Base-by-base conservation (phyloP, 2,113 vertebrate species). In the Hemicordylus capensis region DNA sequence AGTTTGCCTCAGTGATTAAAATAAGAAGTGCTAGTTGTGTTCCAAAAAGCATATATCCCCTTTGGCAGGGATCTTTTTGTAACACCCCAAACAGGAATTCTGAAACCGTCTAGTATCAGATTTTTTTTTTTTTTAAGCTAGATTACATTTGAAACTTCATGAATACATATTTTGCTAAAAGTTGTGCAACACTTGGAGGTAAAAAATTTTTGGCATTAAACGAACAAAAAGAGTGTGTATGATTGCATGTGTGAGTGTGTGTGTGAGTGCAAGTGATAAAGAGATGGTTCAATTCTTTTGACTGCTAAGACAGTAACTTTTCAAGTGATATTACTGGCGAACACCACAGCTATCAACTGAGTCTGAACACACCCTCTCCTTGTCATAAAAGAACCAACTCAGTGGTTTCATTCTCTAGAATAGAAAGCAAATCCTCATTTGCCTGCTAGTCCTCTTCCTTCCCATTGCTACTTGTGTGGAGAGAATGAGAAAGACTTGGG, bases 1-100 rank as follows among this genome's bases (percentile, higher is more conserved):
- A 90, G 73, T 93, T 92, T 92, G 90, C 84, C 89, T 93, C 90
- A 58, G 73, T 70, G 73, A 88, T 91, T 93, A 94, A 89, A 93
- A 92, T 91, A 90, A 94, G 92, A 94, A 88, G 87, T 88, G 74
- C 34, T 78, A 74, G 72, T 81, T 81, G 51, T 87, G 73, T 86
- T 87, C 90, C 91, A 73, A 89, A 93, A 94, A 91, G 85, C 79
- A 91, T 56, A 94, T 86, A 83, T 87, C 81, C 83, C 92, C 79
- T 89, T 92, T 85, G 79, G 85, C 28, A 92, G 90, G 87, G 89
- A 90, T 88, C 92, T 73, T 59, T 89, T 86, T 70, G 28, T 63
- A 80, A 31, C 22, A 75, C 56, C 85, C 44, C 85, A 76, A 51
- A 67, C 61, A 88, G 19, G 14, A 19, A 72, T 89, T 86, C 81